phyloP scores from a whole-genome alignment of 2,888 invertebrate species.

The Ceratothoa steindachneri region DNA sequence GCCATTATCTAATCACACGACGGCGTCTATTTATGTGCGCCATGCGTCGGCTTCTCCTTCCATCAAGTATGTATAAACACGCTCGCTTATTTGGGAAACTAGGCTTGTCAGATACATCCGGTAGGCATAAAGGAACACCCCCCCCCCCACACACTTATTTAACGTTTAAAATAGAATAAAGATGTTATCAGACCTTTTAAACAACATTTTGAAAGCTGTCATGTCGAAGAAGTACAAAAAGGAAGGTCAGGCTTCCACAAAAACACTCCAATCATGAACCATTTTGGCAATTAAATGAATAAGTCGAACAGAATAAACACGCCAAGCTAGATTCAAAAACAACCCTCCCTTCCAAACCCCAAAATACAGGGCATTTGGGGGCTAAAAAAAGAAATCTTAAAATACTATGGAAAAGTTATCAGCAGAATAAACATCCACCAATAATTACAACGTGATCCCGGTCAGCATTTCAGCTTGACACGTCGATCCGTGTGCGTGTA shows the following conservation, averaged over 20 bases:
- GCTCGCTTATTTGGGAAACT: no score
- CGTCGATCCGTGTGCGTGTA: neutral
- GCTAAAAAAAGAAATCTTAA: neutral
- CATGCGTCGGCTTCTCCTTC: no score
- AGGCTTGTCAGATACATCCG: neutral
- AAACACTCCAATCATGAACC: neutral
- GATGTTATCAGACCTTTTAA: neutral
- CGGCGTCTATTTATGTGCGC: no score
- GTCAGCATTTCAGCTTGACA: no score
- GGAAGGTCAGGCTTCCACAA: neutral
- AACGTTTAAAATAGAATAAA: neutral
- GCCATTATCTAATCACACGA: no score
- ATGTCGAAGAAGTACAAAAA: neutral
- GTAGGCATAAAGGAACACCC: neutral
- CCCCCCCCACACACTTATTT: neutral
- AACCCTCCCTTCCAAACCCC: neutral
- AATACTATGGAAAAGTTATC: neutral
- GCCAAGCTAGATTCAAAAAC: neutral
- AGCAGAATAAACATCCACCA: neutral
- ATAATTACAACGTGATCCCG: neutral
- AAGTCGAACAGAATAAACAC: neutral
- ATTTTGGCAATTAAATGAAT: neutral
- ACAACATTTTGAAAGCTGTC: neutral
- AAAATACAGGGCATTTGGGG: no score
- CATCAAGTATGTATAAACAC: no score